phyloP scores from a whole-genome alignment of 2,888 invertebrate species.

The Polyommatus iphigenia region DNA sequence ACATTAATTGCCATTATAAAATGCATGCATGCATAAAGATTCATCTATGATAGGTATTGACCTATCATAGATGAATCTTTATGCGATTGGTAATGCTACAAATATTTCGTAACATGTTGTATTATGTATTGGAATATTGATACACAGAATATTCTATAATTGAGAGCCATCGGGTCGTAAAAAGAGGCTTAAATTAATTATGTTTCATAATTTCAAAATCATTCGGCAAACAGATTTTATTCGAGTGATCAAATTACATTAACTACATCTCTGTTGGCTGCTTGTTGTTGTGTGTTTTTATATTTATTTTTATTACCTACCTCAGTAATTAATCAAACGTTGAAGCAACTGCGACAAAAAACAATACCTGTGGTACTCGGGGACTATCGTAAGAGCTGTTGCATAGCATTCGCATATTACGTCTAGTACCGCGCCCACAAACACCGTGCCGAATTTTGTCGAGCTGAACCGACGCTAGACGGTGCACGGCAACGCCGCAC shows the following conservation, averaged over 20 bases:
- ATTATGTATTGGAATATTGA: conserved; percentile 2
- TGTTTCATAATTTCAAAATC: conserved; percentile 5
- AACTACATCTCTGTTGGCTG: neutral
- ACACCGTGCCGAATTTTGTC: too few species aligned
- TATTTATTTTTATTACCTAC: neutral
- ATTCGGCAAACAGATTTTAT: neutral
- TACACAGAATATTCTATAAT: neutral
- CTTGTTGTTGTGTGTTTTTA: neutral
- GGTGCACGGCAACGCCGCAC: too few species aligned
- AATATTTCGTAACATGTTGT: neutral
- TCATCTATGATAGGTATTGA: too few species aligned
- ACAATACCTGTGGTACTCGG: too few species aligned
- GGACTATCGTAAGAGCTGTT: too few species aligned
- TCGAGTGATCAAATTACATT: neutral
- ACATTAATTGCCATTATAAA: neutral
- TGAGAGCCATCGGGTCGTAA: neutral
- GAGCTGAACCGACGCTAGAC: too few species aligned
- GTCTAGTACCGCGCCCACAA: too few species aligned
- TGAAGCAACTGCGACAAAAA: too few species aligned
- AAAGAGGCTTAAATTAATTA: neutral
- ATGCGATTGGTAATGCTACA: neutral
- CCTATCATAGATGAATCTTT: neutral
- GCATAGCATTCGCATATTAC: too few species aligned
- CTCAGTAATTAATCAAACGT: neutral
- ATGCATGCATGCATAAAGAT: too few species aligned